Percentiles rank a stretch among this genome's conserved stretches.
phyloP scores from a whole-genome alignment of 2,797 vertebrate species.

The Dromococcyx pavoninus region DNA sequence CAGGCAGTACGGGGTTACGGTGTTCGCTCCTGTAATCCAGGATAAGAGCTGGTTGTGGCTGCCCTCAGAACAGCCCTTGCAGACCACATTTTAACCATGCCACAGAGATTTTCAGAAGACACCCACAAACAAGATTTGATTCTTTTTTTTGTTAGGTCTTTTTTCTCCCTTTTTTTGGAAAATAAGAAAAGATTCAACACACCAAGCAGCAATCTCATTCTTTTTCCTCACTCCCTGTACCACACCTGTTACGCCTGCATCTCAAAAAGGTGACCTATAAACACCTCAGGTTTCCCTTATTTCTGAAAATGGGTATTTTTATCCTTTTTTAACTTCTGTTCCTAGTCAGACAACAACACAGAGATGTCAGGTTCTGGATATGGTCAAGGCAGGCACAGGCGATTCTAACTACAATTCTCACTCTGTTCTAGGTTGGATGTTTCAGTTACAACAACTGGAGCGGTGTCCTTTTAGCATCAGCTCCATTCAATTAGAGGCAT shows the following conservation, averaged over 20 bases:
- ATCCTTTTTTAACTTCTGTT: not conserved
- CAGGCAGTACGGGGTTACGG: not conserved
- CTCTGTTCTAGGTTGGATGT: not conserved
- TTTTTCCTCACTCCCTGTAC: constrained; percentile 23
- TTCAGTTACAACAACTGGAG: not conserved
- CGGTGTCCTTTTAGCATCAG: not conserved
- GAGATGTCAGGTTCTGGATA: not conserved
- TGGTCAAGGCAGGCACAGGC: not conserved
- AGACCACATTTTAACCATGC: constrained; percentile 49
- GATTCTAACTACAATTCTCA: not conserved
- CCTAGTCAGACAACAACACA: not conserved
- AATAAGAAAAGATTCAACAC: not conserved
- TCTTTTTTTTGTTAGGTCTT: not conserved
- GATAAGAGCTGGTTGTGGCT: constrained; percentile 16
- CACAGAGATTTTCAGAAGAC: constrained; percentile 49
- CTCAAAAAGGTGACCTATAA: not conserved
- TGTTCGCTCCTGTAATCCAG: constrained; percentile 25
- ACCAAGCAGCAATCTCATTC: constrained; percentile 37
- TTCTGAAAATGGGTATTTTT: not conserved
- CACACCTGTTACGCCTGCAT: not conserved
- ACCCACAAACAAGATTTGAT: constrained; percentile 5
- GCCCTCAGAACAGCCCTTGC: constrained; percentile 22
- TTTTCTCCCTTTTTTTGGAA: not conserved
- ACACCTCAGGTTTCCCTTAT: not conserved
- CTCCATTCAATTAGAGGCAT: not conserved